A percentile compares a stretch with the other conserved stretches of the same genome.
Conservation (phyloP, 37 sponge, comb jelly and placozoan species). For the Halichondria panicea region DNA sequence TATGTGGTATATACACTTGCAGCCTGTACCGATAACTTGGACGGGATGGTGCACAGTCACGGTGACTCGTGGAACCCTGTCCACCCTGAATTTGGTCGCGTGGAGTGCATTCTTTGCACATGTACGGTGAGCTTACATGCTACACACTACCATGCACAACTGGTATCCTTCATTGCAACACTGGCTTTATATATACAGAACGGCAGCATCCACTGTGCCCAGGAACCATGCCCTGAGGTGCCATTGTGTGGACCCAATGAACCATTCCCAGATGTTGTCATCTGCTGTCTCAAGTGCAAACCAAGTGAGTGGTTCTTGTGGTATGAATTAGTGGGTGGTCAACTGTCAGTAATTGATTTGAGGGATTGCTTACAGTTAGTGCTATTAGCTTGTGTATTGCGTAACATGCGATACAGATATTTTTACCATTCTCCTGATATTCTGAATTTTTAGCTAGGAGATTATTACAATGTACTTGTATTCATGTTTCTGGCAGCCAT, state of each 20-base stretch:
- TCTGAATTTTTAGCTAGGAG: too few relatives aligned
- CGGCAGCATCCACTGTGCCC: not conserved
- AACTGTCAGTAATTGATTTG: too few relatives aligned
- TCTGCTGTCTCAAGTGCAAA: slow-evolving; percentile 55
- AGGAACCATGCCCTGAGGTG: slow-evolving; percentile 41
- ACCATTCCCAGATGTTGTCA: not conserved
- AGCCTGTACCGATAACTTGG: not conserved
- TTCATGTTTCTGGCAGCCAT: too few relatives aligned
- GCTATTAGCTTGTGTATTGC: too few relatives aligned
- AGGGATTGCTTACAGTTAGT: too few relatives aligned
- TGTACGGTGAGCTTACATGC: slow-evolving; percentile 19
- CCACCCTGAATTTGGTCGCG: slow-evolving; percentile 9
- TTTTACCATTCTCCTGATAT: too few relatives aligned
- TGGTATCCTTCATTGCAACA: not conserved
- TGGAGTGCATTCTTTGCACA: slow-evolving; percentile 48
- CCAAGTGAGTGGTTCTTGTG: slow-evolving; percentile 5
- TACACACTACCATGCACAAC: not conserved
- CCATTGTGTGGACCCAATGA: slow-evolving; percentile 32
- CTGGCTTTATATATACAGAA: slow-evolving; percentile 4
- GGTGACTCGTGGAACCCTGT: slow-evolving; percentile 43
- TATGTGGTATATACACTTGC: not conserved
- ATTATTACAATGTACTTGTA: too few relatives aligned
- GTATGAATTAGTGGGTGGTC: not conserved
- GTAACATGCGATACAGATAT: too few relatives aligned
- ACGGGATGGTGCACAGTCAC: slow-evolving; percentile 1